These are phyloP conservation scores for Xanthia icteritia DNA, from an alignment of 2,888 invertebrate species.

Conservation along the genomic window DNA sequence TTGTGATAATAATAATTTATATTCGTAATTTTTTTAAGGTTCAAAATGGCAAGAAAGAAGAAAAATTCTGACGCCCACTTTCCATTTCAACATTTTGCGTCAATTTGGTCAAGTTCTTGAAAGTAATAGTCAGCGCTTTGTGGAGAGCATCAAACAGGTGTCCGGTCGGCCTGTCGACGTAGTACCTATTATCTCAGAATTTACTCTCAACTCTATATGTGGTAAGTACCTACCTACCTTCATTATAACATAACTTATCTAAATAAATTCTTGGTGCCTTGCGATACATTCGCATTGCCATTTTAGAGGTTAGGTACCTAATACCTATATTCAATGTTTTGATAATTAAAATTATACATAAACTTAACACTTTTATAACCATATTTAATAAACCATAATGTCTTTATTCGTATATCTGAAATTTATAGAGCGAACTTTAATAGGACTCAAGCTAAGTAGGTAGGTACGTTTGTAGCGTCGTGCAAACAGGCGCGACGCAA, in stretches of 20 bases:
- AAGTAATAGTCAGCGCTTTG: constrained; percentile 83
- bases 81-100: constrained; percentile 91
- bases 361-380: not conserved
- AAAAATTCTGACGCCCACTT: constrained; percentile 91
- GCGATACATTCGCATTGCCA: no score
- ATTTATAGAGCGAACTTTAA: not conserved
- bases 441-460: no score
- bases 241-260: not conserved
- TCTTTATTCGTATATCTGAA: not conserved
- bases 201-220: constrained; percentile 91
- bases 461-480: no score
- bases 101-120: constrained; percentile 82
- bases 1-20: not conserved
- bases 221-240: constrained; percentile 81
- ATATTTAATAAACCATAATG: not conserved
- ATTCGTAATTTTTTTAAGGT: constrained; percentile 74
- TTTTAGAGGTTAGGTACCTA: no score
- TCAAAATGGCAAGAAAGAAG: constrained; percentile 91
- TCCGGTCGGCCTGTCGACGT: constrained; percentile 84
- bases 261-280: no score
- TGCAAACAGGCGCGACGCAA: no score
- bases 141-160: constrained; percentile 74
- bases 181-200: constrained; percentile 89
- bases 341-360: no score
- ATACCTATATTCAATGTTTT: no score